Conservation (phyloP, 1,140 invertebrate genomes). For the Psix sp. region DNA sequence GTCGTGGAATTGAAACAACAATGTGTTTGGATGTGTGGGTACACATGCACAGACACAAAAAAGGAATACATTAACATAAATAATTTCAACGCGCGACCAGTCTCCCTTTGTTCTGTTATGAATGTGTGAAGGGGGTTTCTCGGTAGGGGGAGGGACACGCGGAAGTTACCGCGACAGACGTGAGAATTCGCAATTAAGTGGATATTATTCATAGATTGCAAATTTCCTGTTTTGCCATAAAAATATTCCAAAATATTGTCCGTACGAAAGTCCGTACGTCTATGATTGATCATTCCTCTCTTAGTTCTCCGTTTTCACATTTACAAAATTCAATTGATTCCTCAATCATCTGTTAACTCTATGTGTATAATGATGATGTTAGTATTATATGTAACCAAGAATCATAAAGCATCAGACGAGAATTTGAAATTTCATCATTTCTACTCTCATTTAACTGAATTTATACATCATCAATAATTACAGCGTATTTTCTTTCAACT, state of each 20-base stretch:
- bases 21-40: conserved; percentile 9
- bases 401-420: too few relatives aligned
- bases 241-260: neutral
- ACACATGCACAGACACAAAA: conserved; percentile 10
- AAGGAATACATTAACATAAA: conserved; percentile 33
- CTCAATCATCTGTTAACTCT: too few relatives aligned
- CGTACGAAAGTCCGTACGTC: too few relatives aligned
- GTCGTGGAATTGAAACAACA: conserved; percentile 12
- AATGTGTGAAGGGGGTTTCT: conserved; percentile 11
- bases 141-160: conserved; percentile 12
- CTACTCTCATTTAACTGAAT: too few relatives aligned
- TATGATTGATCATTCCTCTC: too few relatives aligned
- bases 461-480: too few relatives aligned
- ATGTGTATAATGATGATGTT: too few relatives aligned
- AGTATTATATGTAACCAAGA: too few relatives aligned
- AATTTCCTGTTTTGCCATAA: conserved; percentile 28
- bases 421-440: too few relatives aligned
- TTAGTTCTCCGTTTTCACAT: too few relatives aligned
- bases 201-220: conserved; percentile 39
- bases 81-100: conserved; percentile 32
- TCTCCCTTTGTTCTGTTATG: conserved; percentile 30
- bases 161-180: conserved; percentile 46
- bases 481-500: too few relatives aligned
- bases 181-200: conserved; percentile 48
- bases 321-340: too few relatives aligned